Evolutionary conservation across 2,113 vertebrate genomes (phyloP).

Genomic region (Anguilla japonica): DNA sequence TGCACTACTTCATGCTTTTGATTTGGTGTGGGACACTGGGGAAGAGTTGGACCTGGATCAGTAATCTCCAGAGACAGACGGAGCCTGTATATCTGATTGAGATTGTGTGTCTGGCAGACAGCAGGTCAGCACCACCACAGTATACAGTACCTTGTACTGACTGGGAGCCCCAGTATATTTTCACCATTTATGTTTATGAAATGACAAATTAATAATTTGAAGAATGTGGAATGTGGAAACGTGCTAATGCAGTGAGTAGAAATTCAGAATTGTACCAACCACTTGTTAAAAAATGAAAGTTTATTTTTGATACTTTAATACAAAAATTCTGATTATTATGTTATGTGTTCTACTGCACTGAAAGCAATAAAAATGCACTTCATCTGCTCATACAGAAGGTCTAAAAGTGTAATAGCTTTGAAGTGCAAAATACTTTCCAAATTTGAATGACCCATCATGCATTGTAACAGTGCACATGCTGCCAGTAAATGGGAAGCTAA

Average conservation of each 20-base stretch:
- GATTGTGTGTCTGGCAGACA: neutral
- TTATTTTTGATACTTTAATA: slow-evolving; percentile 31
- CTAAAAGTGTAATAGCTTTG: slow-evolving; percentile 7
- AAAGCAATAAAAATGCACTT: slow-evolving; percentile 4
- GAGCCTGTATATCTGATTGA: neutral
- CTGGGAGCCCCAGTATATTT: neutral
- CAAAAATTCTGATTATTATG: slow-evolving; percentile 28
- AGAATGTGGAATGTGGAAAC: neutral
- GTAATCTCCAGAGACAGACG: neutral
- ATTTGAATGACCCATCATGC: slow-evolving; percentile 31
- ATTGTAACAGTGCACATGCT: slow-evolving; percentile 33
- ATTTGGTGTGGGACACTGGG: neutral
- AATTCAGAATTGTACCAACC: neutral
- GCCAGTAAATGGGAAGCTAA: slow-evolving; percentile 36
- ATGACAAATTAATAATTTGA: neutral
- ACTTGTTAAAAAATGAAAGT: neutral
- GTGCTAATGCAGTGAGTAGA: neutral
- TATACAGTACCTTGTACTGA: neutral
- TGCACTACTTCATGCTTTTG: neutral
- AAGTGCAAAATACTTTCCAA: neutral
- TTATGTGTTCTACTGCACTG: slow-evolving; percentile 21
- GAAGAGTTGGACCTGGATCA: neutral
- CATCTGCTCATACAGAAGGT: neutral
- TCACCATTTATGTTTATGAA: neutral
- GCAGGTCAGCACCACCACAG: neutral